These are phyloP conservation scores for Brenthis daphne DNA, from an alignment of 2,888 invertebrate genomes.

Conservation along the genomic window DNA sequence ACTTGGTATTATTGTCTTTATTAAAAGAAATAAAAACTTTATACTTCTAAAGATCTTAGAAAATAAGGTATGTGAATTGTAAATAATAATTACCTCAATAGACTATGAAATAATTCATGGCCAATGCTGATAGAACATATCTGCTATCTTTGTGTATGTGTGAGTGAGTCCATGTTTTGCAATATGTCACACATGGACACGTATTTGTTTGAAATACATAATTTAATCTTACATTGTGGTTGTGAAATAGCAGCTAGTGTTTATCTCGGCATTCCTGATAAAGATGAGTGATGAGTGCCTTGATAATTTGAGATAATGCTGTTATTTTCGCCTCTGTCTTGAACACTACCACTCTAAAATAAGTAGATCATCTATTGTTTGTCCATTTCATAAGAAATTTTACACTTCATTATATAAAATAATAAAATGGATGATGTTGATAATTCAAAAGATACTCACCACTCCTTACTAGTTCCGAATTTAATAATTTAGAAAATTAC, in stretches of 20 bases:
- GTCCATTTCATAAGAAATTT: conserved; percentile 15
- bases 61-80: conserved; percentile 19
- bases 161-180: conserved; percentile 22
- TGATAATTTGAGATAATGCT: conserved; percentile 55
- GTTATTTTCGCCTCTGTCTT: conserved; percentile 28
- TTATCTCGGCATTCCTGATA: conserved; percentile 62
- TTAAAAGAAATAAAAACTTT: background rate
- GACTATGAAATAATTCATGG: conserved; percentile 44
- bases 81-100: conserved; percentile 26
- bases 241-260: conserved; percentile 42
- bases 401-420: background rate
- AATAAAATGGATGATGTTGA: background rate
- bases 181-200: conserved; percentile 29
- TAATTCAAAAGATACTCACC: background rate
- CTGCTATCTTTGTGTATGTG: conserved; percentile 28
- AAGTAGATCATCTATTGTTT: conserved; percentile 19
- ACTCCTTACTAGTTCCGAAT: too few relatives aligned
- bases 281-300: conserved; percentile 62
- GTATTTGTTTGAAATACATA: conserved; percentile 33
- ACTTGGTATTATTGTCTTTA: too few relatives aligned
- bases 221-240: conserved; percentile 33
- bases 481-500: too few relatives aligned
- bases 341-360: conserved; percentile 16
- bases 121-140: conserved; percentile 42
- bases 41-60: conserved; percentile 8